Percentiles rank a stretch among this genome's conserved stretches.
These are phyloP conservation scores for Larimichthys crocea DNA, from an alignment of 2,113 vertebrate genomes.

Conservation along the genomic window DNA sequence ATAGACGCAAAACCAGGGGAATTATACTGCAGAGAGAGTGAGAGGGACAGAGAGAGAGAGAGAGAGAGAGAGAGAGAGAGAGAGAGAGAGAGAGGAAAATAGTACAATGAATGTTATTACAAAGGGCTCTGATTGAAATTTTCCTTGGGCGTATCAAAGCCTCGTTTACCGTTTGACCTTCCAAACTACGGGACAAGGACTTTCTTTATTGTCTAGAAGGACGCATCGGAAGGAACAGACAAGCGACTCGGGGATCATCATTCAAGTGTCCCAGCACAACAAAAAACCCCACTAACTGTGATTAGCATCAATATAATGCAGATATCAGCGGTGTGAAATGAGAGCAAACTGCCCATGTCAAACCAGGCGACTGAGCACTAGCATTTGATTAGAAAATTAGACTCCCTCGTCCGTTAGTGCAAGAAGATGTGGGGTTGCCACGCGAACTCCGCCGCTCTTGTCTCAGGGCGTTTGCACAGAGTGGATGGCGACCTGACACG, in stretches of 20 bases:
- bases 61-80: constrained; percentile 62
- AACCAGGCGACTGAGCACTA: constrained; percentile 2
- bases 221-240: constrained; percentile 41
- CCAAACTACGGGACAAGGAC: constrained; percentile 82
- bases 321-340: neutral
- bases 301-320: constrained; percentile 39
- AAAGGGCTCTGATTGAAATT: constrained; percentile 82
- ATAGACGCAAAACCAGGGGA: constrained; percentile 85
- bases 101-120: constrained; percentile 85
- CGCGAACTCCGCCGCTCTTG: neutral
- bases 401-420: neutral
- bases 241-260: constrained; percentile 34
- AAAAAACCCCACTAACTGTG: constrained; percentile 15
- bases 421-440: constrained; percentile 23
- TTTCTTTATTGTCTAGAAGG: constrained; percentile 76
- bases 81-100: constrained; percentile 66
- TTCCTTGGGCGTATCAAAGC: constrained; percentile 82
- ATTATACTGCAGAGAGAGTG: constrained; percentile 77
- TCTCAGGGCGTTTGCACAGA: constrained; percentile 47
- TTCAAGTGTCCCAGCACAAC: constrained; percentile 41
- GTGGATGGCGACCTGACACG: constrained; percentile 51
- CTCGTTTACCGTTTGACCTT: constrained; percentile 84
- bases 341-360: constrained; percentile 38
- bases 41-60: constrained; percentile 55
- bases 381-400: constrained; percentile 42